These are phyloP conservation scores for Anagrus nilaparvatae DNA, from an alignment of 1,140 invertebrate genomes.

Conservation along the genomic window DNA sequence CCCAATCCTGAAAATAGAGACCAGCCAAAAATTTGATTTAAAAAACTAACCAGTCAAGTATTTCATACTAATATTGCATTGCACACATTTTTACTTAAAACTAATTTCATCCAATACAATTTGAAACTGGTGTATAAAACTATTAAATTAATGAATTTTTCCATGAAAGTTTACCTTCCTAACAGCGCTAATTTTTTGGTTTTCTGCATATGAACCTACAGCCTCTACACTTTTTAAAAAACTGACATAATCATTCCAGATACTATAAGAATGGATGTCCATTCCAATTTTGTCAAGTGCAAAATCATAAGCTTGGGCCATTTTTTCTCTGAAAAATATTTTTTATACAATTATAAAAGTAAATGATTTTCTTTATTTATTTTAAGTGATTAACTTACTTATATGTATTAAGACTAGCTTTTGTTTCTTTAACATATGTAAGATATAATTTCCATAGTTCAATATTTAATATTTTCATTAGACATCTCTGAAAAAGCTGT, in stretches of 20 bases:
- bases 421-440: constrained; percentile 96
- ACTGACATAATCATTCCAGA: constrained; percentile 96
- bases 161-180: constrained; percentile 61
- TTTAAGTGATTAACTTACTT: constrained; percentile 59
- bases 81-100: no score
- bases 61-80: no score
- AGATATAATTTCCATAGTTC: constrained; percentile 98
- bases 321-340: constrained; percentile 77
- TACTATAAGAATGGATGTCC: constrained; percentile 90
- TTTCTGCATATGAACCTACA: constrained; percentile 96
- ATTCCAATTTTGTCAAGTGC: constrained; percentile 98
- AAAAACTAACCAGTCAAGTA: no score
- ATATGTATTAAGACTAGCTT: constrained; percentile 84
- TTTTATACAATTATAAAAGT: constrained; percentile 2
- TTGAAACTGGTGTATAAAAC: no score
- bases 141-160: no score
- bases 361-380: constrained; percentile 6
- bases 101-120: no score
- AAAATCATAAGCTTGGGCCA: constrained; percentile 99
- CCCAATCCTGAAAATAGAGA: no score
- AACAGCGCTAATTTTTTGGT: constrained; percentile 97
- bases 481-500: constrained; percentile 93
- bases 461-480: constrained; percentile 97
- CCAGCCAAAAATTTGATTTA: no score
- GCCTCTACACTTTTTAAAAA: constrained; percentile 98